Conservation (phyloP, 2,113 vertebrate species). For the Aldabrachelys gigantea region DNA sequence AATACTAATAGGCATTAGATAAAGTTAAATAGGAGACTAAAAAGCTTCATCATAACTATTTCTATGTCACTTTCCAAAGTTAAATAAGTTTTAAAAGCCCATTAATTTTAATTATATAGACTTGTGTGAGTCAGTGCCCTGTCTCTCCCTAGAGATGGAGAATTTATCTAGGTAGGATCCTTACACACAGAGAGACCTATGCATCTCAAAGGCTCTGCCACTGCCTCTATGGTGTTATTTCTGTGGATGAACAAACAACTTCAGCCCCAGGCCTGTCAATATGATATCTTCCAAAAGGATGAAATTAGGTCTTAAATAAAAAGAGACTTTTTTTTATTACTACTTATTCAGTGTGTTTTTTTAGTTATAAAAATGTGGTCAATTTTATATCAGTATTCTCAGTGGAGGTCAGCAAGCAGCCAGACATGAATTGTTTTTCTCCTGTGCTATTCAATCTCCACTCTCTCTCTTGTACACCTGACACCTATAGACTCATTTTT, state of each 20-base stretch:
- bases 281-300: not conserved
- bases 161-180: not conserved
- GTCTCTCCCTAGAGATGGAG: not conserved
- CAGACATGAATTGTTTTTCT: not conserved
- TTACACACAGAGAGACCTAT: not conserved
- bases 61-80: not conserved
- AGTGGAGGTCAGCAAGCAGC: not conserved
- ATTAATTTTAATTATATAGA: not conserved
- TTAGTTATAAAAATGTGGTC: not conserved
- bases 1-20: not conserved
- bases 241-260: not conserved
- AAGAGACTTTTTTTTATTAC: not conserved
- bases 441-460: not conserved
- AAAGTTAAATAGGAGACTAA: not conserved
- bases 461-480: not conserved
- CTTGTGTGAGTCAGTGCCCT: not conserved
- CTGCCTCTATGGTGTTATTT: not conserved
- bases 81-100: not conserved
- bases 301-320: not conserved
- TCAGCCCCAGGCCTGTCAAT: not conserved
- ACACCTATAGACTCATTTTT: not conserved
- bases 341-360: not conserved
- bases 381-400: not conserved
- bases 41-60: not conserved
- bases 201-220: not conserved